phyloP scores from a whole-genome alignment of 2,888 invertebrate species.

The Agrenia bidenticulata region DNA sequence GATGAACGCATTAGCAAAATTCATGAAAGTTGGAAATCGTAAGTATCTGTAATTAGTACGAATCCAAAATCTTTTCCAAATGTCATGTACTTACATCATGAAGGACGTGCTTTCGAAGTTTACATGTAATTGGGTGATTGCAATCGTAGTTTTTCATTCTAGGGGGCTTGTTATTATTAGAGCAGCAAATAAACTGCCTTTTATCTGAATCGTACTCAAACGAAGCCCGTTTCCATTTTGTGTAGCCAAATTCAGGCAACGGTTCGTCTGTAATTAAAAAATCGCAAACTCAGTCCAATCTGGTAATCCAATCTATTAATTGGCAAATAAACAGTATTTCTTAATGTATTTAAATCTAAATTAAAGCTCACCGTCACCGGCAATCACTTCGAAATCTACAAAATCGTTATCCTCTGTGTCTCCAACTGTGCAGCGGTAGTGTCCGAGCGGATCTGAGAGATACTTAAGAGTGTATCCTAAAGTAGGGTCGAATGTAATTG shows the following conservation, averaged over 20 bases:
- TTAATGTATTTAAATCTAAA: too few species aligned
- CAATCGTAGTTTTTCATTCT: slow-evolving; percentile 41
- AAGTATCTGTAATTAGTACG: too few species aligned
- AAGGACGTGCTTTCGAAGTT: slow-evolving; percentile 34
- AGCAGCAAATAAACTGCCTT: slow-evolving; percentile 38
- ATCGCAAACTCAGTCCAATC: too few species aligned
- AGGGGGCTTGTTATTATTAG: slow-evolving; percentile 30
- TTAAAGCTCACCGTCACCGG: slow-evolving; percentile 23
- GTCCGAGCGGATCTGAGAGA: slow-evolving; percentile 29
- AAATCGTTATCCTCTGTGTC: slow-evolving; percentile 32
- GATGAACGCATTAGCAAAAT: too few species aligned
- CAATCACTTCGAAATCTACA: slow-evolving; percentile 14
- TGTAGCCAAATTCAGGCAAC: slow-evolving; percentile 32
- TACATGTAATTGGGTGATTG: slow-evolving; percentile 43
- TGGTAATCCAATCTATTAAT: too few species aligned
- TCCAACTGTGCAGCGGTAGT: slow-evolving; percentile 36
- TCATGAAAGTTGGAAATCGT: too few species aligned
- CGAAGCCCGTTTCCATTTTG: slow-evolving; percentile 17
- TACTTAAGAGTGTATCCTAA: slow-evolving; percentile 30
- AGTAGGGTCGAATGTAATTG: slow-evolving; percentile 27
- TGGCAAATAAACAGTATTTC: too few species aligned
- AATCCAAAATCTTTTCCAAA: too few species aligned
- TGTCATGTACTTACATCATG: slow-evolving; percentile 34
- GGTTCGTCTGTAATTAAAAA: too few species aligned
- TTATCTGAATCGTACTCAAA: slow-evolving; percentile 26